Evolutionary conservation across 2,888 invertebrate species (phyloP).

Genomic region (Hedya salicella): DNA sequence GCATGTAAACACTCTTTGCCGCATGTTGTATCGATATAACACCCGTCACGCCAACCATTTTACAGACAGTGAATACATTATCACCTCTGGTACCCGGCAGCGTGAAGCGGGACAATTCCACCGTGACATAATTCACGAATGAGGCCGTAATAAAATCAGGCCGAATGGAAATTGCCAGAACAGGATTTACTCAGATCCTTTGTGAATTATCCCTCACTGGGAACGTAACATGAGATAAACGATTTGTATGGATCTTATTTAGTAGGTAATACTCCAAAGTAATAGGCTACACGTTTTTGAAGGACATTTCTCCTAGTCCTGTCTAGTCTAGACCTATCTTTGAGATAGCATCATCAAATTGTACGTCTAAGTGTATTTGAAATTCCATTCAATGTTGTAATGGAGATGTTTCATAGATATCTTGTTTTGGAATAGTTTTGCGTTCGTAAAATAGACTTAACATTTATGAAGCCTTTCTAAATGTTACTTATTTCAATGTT

Average conservation of each 20-base stretch:
- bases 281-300: not conserved
- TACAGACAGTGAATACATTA: constrained; percentile 32
- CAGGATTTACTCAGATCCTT: constrained; percentile 44
- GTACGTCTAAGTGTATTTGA: too few relatives aligned
- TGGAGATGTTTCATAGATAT: too few relatives aligned
- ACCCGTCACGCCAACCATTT: constrained; percentile 21
- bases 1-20: not conserved
- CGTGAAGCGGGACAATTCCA: constrained; percentile 21
- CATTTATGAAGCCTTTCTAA: too few relatives aligned
- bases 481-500: too few relatives aligned
- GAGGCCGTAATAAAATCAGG: constrained; percentile 50
- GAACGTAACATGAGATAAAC: constrained; percentile 20
- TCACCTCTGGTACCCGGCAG: constrained; percentile 8
- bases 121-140: constrained; percentile 35
- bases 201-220: constrained; percentile 40
- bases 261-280: not conserved
- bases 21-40: constrained; percentile 18
- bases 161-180: constrained; percentile 46
- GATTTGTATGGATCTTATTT: not conserved
- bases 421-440: too few relatives aligned
- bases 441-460: too few relatives aligned
- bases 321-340: not conserved
- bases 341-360: too few relatives aligned
- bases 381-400: too few relatives aligned
- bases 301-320: too few relatives aligned